Conservation (phyloP, 2,113 vertebrate species). For the Lasiurus borealis region DNA sequence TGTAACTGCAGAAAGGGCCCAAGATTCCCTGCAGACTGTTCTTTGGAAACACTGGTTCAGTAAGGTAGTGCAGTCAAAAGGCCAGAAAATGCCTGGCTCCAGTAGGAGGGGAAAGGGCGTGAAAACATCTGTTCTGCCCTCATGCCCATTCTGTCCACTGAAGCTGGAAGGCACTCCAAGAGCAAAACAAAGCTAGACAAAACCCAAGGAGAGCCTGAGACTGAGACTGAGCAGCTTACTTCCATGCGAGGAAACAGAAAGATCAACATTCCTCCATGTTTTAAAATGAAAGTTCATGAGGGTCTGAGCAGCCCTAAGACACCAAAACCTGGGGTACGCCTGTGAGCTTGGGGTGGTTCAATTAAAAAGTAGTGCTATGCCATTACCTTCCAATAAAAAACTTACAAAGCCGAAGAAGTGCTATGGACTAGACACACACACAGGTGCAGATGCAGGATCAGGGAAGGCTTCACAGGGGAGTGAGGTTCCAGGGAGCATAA, state of each 20-base stretch:
- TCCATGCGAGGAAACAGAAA: not conserved
- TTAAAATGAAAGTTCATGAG: not conserved
- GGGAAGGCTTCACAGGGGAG: not conserved
- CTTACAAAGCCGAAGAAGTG: not conserved
- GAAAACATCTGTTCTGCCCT: not conserved
- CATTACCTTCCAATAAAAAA: not conserved
- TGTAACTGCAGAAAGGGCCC: not conserved
- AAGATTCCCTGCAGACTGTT: not conserved
- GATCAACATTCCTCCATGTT: not conserved
- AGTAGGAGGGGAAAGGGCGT: not conserved
- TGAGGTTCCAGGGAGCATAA: not conserved
- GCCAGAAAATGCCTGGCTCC: not conserved
- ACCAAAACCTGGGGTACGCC: not conserved
- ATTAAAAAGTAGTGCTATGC: not conserved
- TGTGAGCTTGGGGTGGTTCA: not conserved
- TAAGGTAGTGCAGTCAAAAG: not conserved
- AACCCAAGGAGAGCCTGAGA: not conserved
- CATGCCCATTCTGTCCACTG: not conserved
- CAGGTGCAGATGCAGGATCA: not conserved
- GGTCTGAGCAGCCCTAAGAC: not conserved
- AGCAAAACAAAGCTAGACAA: constrained; percentile 33
- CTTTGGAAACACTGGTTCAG: not conserved
- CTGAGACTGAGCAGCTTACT: not conserved
- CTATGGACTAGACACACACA: not conserved
- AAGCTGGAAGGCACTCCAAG: not conserved